Evolutionary conservation across 2,888 invertebrate genomes (phyloP), one percentile per base, ranked within the genome.

Genomic region (Aquatica leii): DNA sequence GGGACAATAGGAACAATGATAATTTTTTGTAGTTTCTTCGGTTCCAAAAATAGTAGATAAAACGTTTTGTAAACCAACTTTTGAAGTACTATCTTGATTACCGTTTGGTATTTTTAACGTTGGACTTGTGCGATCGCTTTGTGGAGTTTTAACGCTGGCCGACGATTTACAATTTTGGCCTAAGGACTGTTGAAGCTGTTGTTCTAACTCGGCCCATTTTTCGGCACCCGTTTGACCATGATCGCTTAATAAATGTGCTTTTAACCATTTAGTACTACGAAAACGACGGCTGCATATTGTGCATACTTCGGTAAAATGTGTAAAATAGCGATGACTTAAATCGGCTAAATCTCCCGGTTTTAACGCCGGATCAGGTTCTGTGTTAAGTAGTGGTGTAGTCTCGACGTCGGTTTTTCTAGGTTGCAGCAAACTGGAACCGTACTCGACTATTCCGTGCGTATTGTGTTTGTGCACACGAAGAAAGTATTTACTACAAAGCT

Each of bases 401-500:
- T 69, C 85, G 81, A 76, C 74, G 59, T 78, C 77, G 56, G 74
- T 72, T 70, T 77, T 76, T 54, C 68, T 85, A 78, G 68, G 85
- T 75, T 77, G 84, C 73, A 70, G 82, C 75, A 81, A 70, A 54
- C 80, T 80, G 8, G 78, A 74, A 12, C 91, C 91, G 59, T 94
- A 95, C 68, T 95, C 95, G 11, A 93, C 90, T 64, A 99, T 95
- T 14, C 98, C 98, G 80, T 99, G 99, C 31, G 96, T 96, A 81
- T 98, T 98, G 78, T 96, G 95, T 79, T 98, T 98, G 84, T 99
- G 99, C 17, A 97, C 97, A 68, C 97, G 90, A 62, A 99, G 85
- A 79, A 98, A 98, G 80, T 98, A 97, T 80, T 98, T 98, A 82
- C 97, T 97, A 85, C 98, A 98, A 57, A 99, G 85, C 83, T 98